Evolutionary conservation across 2,888 invertebrate species (phyloP).

Genomic region (Phortica magna): DNA sequence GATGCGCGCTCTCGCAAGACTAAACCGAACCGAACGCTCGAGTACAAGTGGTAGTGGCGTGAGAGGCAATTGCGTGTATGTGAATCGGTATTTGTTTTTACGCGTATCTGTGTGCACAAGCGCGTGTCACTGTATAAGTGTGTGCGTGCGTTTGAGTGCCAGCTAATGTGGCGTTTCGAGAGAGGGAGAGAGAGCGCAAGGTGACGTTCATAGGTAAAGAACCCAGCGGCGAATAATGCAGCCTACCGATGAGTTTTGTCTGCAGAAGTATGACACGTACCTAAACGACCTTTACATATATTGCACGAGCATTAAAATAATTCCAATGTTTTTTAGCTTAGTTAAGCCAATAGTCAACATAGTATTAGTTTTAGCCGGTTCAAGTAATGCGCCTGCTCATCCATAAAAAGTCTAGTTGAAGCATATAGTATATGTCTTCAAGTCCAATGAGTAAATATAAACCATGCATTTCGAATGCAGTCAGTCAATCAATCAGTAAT

Average conservation of each 20-base stretch:
- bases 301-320: too few relatives aligned
- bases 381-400: too few relatives aligned
- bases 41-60: constrained; percentile 17
- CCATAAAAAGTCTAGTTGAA: too few relatives aligned
- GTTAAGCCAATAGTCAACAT: too few relatives aligned
- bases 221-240: constrained; percentile 3
- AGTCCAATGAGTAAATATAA: too few relatives aligned
- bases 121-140: neutral
- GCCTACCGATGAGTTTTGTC: neutral
- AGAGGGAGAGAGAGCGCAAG: constrained; percentile 59
- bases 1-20: constrained; percentile 20
- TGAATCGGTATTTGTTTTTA: constrained; percentile 50
- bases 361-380: too few relatives aligned
- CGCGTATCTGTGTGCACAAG: constrained; percentile 37
- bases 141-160: neutral
- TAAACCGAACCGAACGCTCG: neutral
- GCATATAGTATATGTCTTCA: too few relatives aligned
- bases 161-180: constrained; percentile 12
- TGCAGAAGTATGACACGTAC: neutral
- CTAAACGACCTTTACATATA: neutral
- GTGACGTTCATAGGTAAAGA: constrained; percentile 23
- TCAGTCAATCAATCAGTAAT: too few relatives aligned
- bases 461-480: too few relatives aligned
- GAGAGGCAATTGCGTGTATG: constrained; percentile 45
- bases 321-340: too few relatives aligned